These are phyloP conservation scores for Andricus grossulariae DNA, from an alignment of 1,140 invertebrate species.

Conservation along the genomic window DNA sequence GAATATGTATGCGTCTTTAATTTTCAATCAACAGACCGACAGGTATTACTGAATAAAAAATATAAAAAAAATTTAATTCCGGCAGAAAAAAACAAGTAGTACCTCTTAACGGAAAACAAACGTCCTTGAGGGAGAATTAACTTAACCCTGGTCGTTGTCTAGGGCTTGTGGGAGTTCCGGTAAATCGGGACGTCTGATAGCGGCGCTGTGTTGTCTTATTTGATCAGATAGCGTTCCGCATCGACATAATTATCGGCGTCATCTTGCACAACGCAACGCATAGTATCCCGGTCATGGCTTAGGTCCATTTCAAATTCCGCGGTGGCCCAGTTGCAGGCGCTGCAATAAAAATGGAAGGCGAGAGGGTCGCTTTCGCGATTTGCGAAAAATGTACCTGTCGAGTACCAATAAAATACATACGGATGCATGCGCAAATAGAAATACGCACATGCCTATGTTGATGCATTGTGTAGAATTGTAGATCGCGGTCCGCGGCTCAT, in stretches of 20 bases:
- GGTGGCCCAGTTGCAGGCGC: slow-evolving; percentile 13
- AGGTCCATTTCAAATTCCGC: background rate
- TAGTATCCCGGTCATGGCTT: background rate
- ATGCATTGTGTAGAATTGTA: background rate
- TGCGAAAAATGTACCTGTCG: too few species aligned
- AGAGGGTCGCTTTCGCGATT: too few species aligned
- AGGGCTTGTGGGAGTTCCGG: background rate
- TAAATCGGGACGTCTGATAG: slow-evolving; percentile 1
- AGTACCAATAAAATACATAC: background rate
- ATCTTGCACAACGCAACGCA: slow-evolving; percentile 23
- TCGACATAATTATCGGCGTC: slow-evolving; percentile 19
- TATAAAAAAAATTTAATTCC: too few species aligned
- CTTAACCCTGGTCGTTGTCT: slow-evolving; percentile 10
- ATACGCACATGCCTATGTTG: background rate
- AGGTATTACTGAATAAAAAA: too few species aligned
- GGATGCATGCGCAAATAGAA: background rate
- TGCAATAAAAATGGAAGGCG: slow-evolving; percentile 5
- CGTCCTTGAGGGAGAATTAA: background rate
- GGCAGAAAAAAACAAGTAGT: too few species aligned
- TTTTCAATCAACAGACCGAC: too few species aligned
- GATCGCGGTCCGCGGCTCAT: background rate
- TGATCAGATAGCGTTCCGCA: slow-evolving; percentile 14
- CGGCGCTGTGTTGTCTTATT: background rate
- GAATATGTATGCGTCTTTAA: too few species aligned
- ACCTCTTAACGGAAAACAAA: too few species aligned